A percentile compares a stretch with the other conserved stretches of the same genome.
Evolutionary conservation across 2,113 vertebrate genomes (phyloP).

Genomic region (Circaetus gallicus): DNA sequence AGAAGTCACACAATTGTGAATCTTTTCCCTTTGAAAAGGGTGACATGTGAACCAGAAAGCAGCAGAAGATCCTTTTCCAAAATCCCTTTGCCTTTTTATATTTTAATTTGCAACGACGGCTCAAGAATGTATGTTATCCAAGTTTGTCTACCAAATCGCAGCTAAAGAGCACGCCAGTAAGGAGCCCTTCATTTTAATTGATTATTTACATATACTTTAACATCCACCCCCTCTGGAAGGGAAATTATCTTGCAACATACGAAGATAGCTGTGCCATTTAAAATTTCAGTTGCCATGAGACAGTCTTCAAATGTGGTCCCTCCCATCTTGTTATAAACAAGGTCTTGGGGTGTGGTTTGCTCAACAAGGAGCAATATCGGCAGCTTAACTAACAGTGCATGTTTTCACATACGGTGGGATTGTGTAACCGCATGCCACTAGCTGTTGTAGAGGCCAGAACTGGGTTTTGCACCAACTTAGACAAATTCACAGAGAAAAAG

Average conservation of each 20-base stretch:
- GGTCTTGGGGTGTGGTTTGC: neutral
- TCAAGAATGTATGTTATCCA: neutral
- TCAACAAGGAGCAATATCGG: neutral
- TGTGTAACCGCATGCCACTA: neutral
- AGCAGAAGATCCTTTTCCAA: neutral
- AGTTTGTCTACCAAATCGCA: neutral
- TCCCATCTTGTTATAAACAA: neutral
- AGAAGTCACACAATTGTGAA: neutral
- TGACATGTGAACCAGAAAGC: neutral
- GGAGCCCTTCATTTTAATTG: neutral
- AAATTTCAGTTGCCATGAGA: conserved; percentile 36
- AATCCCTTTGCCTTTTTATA: neutral
- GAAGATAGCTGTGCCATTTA: conserved; percentile 24
- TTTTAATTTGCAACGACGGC: neutral
- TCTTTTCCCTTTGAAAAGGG: neutral
- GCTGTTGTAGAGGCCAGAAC: neutral
- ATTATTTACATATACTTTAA: conserved; percentile 17
- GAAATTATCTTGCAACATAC: conserved; percentile 20
- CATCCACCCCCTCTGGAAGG: neutral
- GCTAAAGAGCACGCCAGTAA: neutral
- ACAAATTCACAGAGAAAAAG: neutral
- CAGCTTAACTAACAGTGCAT: neutral
- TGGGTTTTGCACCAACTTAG: neutral
- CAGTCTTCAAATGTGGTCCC: neutral
- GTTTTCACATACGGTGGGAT: neutral